Conservation (phyloP, 2,888 invertebrate species). For the Prosapia bicincta region DNA sequence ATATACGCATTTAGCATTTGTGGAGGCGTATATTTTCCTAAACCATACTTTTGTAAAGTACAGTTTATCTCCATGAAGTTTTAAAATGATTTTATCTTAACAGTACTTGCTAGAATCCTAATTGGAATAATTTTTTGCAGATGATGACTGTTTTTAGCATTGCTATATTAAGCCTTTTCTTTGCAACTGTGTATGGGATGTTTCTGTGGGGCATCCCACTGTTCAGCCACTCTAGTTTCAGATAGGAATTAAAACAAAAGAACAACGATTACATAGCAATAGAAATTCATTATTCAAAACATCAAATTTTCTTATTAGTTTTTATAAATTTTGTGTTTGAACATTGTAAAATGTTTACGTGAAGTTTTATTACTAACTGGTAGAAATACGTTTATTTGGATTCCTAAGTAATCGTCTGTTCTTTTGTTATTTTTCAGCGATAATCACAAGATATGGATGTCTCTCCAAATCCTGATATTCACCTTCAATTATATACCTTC, state of each 20-base stretch:
- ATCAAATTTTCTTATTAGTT: not conserved
- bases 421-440: slow-evolving; percentile 24
- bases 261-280: not conserved
- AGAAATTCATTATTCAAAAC: not conserved
- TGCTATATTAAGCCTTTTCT: no score
- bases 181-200: no score
- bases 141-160: no score
- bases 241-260: not conserved
- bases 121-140: no score
- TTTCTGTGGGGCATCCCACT: no score
- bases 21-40: no score
- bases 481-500: not conserved
- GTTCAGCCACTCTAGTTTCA: no score
- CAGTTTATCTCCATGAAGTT: no score
- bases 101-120: no score
- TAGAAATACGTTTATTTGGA: not conserved
- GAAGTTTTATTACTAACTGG: not conserved
- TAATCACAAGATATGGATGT: slow-evolving; percentile 12
- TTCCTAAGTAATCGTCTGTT: slow-evolving; percentile 21
- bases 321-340: not conserved
- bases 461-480: slow-evolving; percentile 3
- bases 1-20: no score
- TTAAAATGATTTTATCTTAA: no score
- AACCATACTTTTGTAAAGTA: no score
- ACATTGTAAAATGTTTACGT: not conserved